phyloP scores from a whole-genome alignment of 2,113 vertebrate genomes.

The Halichoerus grypus region DNA sequence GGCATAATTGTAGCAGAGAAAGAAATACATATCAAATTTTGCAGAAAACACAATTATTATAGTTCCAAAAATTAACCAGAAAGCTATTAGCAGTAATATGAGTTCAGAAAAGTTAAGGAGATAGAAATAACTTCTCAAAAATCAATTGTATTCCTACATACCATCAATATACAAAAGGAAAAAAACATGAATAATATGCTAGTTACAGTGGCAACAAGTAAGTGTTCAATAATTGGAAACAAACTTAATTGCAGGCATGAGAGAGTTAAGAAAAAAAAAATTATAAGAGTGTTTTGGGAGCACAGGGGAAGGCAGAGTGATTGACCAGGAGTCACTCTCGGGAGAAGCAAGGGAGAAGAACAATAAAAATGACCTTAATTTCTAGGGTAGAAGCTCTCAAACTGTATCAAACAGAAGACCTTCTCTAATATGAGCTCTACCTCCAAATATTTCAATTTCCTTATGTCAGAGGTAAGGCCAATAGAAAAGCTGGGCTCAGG shows the following conservation, averaged over 20 bases:
- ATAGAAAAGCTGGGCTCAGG: not conserved
- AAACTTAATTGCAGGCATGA: slow-evolving; percentile 10
- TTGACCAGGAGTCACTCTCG: not conserved
- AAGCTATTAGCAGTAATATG: slow-evolving; percentile 20
- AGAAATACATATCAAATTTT: not conserved
- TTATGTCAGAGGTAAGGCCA: not conserved
- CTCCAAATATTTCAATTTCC: not conserved
- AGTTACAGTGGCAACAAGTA: not conserved
- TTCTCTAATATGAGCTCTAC: not conserved
- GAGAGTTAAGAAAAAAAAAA: not conserved
- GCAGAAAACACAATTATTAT: not conserved
- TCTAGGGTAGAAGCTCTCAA: not conserved
- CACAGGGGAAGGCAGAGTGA: not conserved
- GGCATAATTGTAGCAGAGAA: not conserved
- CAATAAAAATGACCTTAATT: not conserved
- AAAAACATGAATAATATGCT: not conserved
- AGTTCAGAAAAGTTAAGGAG: slow-evolving; percentile 32
- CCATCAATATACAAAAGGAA: not conserved
- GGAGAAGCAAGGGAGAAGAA: not conserved
- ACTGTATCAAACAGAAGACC: not conserved
- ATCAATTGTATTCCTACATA: not conserved
- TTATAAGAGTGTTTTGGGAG: not conserved
- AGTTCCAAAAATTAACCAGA: slow-evolving; percentile 29
- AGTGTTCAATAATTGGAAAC: not conserved
- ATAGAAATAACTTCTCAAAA: slow-evolving; percentile 39